phyloP scores from a whole-genome alignment of 2,888 invertebrate species.

The Patella depressa region DNA sequence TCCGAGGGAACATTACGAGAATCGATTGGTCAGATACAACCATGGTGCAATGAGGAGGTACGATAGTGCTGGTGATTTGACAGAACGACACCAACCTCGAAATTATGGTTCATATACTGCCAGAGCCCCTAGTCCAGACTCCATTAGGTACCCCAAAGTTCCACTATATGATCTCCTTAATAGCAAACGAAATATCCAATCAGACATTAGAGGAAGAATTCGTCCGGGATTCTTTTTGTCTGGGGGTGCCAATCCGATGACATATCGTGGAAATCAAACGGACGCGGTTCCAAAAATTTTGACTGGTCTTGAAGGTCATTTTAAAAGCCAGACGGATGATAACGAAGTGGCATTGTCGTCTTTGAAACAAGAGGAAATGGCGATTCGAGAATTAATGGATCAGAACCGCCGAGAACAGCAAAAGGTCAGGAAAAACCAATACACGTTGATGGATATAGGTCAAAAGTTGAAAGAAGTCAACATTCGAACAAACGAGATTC shows the following conservation, averaged over 20 bases:
- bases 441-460: slow-evolving; percentile 36
- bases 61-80: background rate
- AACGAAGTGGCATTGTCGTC: slow-evolving; percentile 38
- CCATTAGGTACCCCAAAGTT: background rate
- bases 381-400: slow-evolving; percentile 40
- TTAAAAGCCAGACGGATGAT: slow-evolving; percentile 15
- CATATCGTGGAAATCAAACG: background rate
- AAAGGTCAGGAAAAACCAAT: slow-evolving; percentile 39
- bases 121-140: background rate
- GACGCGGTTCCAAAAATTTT: slow-evolving; percentile 13
- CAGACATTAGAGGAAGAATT: slow-evolving; percentile 10
- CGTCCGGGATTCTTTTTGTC: slow-evolving; percentile 13
- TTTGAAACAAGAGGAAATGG: slow-evolving; percentile 41
- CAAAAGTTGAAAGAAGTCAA: slow-evolving; percentile 38
- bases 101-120: background rate
- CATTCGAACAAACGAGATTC: slow-evolving; percentile 34
- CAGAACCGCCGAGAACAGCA: slow-evolving; percentile 42
- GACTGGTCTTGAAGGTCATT: slow-evolving; percentile 17
- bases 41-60: background rate
- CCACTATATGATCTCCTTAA: background rate
- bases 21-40: background rate
- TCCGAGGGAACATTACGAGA: background rate
- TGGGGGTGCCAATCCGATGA: background rate
- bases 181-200: background rate
- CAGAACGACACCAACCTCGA: background rate